Evolutionary conservation across 2,797 vertebrate species (phyloP).

Genomic region (Poecile montanus): DNA sequence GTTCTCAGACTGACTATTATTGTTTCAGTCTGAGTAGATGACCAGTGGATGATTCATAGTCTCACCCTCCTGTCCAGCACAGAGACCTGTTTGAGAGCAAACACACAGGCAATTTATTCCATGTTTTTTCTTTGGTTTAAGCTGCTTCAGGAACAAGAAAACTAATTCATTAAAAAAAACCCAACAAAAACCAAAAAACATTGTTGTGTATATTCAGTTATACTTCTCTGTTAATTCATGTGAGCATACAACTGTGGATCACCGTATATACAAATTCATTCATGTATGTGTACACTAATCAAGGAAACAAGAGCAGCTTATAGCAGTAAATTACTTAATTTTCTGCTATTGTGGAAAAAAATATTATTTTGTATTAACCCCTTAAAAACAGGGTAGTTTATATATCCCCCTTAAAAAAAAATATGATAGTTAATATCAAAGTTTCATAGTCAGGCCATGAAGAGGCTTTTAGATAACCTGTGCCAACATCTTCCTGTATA

Average conservation of each 20-base stretch:
- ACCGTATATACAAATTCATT: neutral
- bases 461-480: neutral
- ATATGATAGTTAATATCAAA: neutral
- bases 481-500: neutral
- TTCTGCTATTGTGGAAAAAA: neutral
- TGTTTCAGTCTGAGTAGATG: neutral
- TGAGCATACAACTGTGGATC: neutral
- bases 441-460: neutral
- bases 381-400: neutral
- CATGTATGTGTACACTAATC: neutral
- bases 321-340: neutral
- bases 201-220: neutral
- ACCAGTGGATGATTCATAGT: conserved; percentile 31
- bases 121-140: neutral
- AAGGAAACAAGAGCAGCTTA: neutral
- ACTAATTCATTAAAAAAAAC: neutral
- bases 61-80: neutral
- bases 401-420: neutral
- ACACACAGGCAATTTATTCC: neutral
- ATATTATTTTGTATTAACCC: neutral
- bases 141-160: neutral
- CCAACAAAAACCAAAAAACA: neutral
- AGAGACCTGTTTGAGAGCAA: conserved; percentile 41
- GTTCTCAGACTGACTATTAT: neutral
- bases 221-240: neutral